Evolutionary conservation across 1,140 invertebrate species (phyloP).

Genomic region (Sycophila sp.): DNA sequence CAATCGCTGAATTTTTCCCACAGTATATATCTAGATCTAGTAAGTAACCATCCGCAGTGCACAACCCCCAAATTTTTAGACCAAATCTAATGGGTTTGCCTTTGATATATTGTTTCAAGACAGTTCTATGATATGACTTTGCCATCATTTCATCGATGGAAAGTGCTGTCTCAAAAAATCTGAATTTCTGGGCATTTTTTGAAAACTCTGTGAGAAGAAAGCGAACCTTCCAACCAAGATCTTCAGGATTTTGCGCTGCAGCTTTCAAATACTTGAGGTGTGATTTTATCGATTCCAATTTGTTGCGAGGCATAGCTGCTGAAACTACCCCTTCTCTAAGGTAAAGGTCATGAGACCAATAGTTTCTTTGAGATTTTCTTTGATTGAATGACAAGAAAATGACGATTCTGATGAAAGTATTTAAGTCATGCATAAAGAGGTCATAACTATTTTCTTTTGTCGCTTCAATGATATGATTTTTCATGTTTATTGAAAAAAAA

Average conservation of each 20-base stretch:
- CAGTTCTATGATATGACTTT: conserved; percentile 15
- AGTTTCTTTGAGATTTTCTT: conserved; percentile 36
- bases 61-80: conserved; percentile 20
- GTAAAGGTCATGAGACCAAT: conserved; percentile 33
- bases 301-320: conserved; percentile 35
- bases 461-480: conserved; percentile 33
- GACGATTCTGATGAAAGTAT: conserved; percentile 15
- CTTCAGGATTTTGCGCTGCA: conserved; percentile 1
- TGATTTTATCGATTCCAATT: conserved; percentile 32
- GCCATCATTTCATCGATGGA: conserved; percentile 34
- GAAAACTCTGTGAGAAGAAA: background rate
- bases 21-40: conserved; percentile 29
- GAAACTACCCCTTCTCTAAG: conserved; percentile 11
- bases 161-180: conserved; percentile 9
- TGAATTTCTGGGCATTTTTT: background rate
- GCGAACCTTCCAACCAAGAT: background rate
- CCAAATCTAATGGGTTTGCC: conserved; percentile 18
- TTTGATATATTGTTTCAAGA: conserved; percentile 30
- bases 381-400: conserved; percentile 5
- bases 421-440: background rate
- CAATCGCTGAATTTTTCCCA: conserved; percentile 27
- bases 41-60: conserved; percentile 15
- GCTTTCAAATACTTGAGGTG: conserved; percentile 26
- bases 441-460: conserved; percentile 23
- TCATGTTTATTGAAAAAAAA: conserved; percentile 35